Base-by-base conservation (phyloP, 1,140 invertebrate genomes). In the Neodiprion pinetum region DNA sequence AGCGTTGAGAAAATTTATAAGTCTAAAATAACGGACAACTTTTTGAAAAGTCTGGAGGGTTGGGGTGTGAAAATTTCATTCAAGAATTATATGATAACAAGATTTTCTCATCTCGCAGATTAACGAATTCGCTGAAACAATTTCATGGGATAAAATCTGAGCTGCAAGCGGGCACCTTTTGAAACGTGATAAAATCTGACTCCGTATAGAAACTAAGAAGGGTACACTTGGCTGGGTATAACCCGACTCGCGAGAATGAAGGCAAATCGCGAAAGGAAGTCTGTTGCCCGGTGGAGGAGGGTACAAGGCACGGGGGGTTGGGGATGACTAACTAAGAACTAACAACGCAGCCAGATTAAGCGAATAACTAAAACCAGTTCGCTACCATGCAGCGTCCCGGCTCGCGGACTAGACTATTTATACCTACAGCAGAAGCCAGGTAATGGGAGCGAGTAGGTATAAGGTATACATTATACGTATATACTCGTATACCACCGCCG, bases 341-440 rank as follows among this genome's bases (percentile, higher is more conserved):
- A 61, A 61, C 53, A 61, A 61, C 53, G n/a, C 11, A 12, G 53
- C 53, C 53, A 61, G 53, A 61, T 61, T 61, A 61, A 61, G 53
- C 53, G 53, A 61, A 61, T 61, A 61, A 61, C n/a, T 61, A 61
- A 61, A 61, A 61, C 53, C 53, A 61, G 53, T 61, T 61, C n/a
- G 53, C 53, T 61, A 12, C 53, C n/a, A 61, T 61, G 53, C 11
- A 61, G 28, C 28, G 28, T 40, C 2, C 28, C 28, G 28, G 28
- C 11, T 61, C 11, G 53, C 53, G 53, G 53, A 61, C 11, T 12
- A 14, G 53, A 40, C 28, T 40, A 40, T 40, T 40, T 40, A 40
- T 40, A 40, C 28, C 2, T 40, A 40, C 5, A 14, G 53, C 53
- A 61, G 53, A 61, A 17, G 53, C 53, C 11, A 61, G 53, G 53